These are phyloP conservation scores for Ceraclea dissimilis DNA, from an alignment of 2,888 invertebrate species.

Conservation along the genomic window DNA sequence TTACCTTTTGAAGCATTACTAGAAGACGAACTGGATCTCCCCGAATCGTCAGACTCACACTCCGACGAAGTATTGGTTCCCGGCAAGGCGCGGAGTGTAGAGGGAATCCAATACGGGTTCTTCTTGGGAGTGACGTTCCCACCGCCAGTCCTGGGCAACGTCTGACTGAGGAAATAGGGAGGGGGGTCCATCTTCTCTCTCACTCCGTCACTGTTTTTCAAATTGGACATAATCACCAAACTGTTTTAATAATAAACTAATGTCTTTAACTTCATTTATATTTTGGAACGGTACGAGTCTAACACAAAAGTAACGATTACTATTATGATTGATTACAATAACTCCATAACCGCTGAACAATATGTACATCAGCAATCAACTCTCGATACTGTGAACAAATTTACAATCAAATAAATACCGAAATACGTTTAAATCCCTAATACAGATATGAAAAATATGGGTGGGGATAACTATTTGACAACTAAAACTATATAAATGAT, in stretches of 20 bases:
- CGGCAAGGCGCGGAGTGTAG: conserved; percentile 4
- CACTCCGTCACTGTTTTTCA: background rate
- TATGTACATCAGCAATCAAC: too few species aligned
- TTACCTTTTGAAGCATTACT: conserved; percentile 6
- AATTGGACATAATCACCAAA: background rate
- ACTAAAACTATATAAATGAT: too few species aligned
- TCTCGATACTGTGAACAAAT: too few species aligned
- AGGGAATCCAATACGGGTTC: conserved; percentile 15
- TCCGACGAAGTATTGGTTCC: conserved; percentile 11
- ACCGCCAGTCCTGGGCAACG: conserved; percentile 4
- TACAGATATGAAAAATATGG: too few species aligned
- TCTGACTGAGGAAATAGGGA: background rate
- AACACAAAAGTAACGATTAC: too few species aligned
- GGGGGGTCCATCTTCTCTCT: conserved; percentile 9
- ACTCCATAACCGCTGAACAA: too few species aligned
- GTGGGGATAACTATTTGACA: too few species aligned
- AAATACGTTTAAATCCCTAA: too few species aligned
- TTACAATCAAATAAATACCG: too few species aligned
- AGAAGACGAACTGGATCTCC: conserved; percentile 11
- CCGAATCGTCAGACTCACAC: conserved; percentile 22
- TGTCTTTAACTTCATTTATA: too few species aligned
- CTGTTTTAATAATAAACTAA: background rate
- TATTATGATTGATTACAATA: too few species aligned
- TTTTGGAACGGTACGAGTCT: too few species aligned
- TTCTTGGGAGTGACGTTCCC: conserved; percentile 7